Evolutionary conservation across 2,888 invertebrate genomes (phyloP).

Genomic region (Drosophila fulvimacula): DNA sequence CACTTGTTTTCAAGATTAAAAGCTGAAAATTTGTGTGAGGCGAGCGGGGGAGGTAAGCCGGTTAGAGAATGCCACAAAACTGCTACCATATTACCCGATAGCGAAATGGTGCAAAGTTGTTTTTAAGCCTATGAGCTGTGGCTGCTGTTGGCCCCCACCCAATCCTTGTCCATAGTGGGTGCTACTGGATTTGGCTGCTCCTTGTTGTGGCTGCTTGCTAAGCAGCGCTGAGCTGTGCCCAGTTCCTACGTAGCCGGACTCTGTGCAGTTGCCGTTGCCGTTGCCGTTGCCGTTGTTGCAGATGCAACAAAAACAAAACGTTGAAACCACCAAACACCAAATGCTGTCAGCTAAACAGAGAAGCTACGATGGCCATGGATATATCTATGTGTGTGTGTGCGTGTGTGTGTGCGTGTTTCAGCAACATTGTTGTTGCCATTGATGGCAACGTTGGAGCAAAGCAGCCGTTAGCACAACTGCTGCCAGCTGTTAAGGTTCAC

Average conservation of each 20-base stretch:
- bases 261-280: conserved; percentile 14
- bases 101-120: conserved; percentile 55
- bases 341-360: conserved; percentile 69
- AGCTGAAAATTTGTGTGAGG: conserved; percentile 15
- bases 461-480: conserved; percentile 59
- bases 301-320: conserved; percentile 70
- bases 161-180: background rate
- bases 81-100: conserved; percentile 39
- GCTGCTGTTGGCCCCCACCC: background rate
- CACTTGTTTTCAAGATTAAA: conserved; percentile 74
- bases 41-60: conserved; percentile 43
- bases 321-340: conserved; percentile 78
- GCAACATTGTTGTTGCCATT: conserved; percentile 48
- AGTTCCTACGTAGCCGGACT: conserved; percentile 15
- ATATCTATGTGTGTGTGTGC: background rate
- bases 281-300: too few species aligned
- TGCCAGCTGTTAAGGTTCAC: conserved; percentile 75
- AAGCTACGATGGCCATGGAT: conserved; percentile 7
- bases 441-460: conserved; percentile 47
- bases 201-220: conserved; percentile 52
- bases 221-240: conserved; percentile 43
- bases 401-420: conserved; percentile 3
- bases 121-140: conserved; percentile 70
- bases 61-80: conserved; percentile 60
- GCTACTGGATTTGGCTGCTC: conserved; percentile 7